Evolutionary conservation across 1,140 invertebrate species (phyloP), one percentile per base, ranked within the genome.

Genomic region (Brachionus paranguensis): DNA sequence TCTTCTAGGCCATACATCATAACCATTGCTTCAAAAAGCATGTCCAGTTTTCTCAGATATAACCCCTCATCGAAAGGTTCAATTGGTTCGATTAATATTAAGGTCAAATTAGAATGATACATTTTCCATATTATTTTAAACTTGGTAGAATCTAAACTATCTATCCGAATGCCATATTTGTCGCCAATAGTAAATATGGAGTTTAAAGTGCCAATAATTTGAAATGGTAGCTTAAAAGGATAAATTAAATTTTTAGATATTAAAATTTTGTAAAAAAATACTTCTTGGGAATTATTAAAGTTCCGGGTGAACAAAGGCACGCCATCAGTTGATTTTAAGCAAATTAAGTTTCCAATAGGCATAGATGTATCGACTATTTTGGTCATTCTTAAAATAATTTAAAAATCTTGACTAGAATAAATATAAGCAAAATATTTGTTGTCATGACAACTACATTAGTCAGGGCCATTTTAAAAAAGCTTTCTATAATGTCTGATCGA

Each of bases 141-240:
- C 86, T 94, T 92, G 70, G 93, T 91, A 60, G 93, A 92, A 68
- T 91, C 88, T 0, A 93, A 93, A 27, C 91, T 91, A 45, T 93
- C 87, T 6, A 95, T 87, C 85, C 91, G 89, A 50, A 93, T 91
- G 50, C 92, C 91, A 79, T 93, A 92, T 3, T 92, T 92, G 87
- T 93, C 93, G 1, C 93, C 91, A 89, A 94, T 95, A 92, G 95
- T 93, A 85, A 94, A 93, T n/a, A 94, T 92, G 6, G 93, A 93
- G 91, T 94, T 94, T 24, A 95, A 86, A 2, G 93, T 93, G n/a
- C 93, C 94, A 84, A 94, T 91, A 72, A 93, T 91, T 27, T 93
- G 93, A 88, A 94, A 94, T 6, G 93, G 92, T 84, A 94, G 89
- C 93, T 94, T 27, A 91, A 91, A 81, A 85, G 68, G 78, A 84